Base-by-base conservation (phyloP, 23 tunicate species). In the Styela plicata region DNA sequence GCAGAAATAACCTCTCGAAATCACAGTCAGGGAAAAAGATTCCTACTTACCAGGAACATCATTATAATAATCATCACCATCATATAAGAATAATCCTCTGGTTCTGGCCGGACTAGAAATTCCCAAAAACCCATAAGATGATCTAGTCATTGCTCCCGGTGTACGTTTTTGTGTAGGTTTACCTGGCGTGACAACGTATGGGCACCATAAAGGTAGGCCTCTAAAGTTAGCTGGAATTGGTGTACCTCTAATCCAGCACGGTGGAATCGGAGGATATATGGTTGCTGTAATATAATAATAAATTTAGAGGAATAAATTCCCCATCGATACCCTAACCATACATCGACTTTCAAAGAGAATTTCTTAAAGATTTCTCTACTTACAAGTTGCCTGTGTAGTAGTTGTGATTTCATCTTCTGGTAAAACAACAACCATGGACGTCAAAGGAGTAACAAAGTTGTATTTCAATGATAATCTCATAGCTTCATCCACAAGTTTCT, bases 371-470 rank as follows among this genome's bases (percentile, higher is more conserved):
- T 62, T 22, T 62, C 21, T 27, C 22, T 27, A 67, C 71, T 1
- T 44, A 44, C 57, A 13, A 44, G 57, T 44, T 44, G 13, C 57
- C 13, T 7, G 57, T 27, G 81, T 44, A 21, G 81, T 76, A 31
- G 81, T 52, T 26, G 78, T 61, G 5, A 71, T 63, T 13, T 78
- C 84, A 62, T 83, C 74, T 36, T 61, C 78, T 31, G 94, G 94
- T 74, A 85, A 52, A 20, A 85, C 83, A 17, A 84, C 94, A 25
- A 89, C 88, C 94, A 89, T 89, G n/a, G 94, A 89, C 36, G 94
- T 89, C 19, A 84, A 63, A 19, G 88, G 85, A 64, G 94, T 89
- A 36, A 89, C 94, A 64, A 89, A 84, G 31, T 79, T 79, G 82
- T 86, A 85, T 57, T 80, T 79, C 44, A 84, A 27, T 29, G 94